Evolutionary conservation across 2,113 vertebrate genomes (phyloP).

Genomic region (Nesoenas mayeri): DNA sequence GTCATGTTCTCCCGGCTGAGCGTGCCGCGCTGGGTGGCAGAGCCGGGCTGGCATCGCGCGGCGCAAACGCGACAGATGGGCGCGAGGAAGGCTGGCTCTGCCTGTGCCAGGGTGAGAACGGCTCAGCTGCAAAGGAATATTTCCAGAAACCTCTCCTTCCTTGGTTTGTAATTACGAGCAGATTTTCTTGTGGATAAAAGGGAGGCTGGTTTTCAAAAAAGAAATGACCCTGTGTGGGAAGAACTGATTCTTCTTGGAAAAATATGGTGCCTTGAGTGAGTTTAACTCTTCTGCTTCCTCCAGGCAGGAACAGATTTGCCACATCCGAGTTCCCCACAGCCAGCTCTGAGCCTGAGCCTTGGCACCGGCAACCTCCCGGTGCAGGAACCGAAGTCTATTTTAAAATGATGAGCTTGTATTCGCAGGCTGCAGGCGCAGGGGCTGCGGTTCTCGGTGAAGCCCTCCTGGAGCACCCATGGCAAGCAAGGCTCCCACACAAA

Average conservation of each 20-base stretch:
- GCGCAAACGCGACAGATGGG: slow-evolving; percentile 51
- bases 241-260: slow-evolving; percentile 56
- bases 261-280: slow-evolving; percentile 30
- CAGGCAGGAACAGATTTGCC: not conserved
- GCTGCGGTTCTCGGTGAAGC: not conserved
- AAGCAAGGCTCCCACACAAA: accelerated
- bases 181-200: slow-evolving; percentile 69
- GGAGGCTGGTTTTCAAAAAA: slow-evolving; percentile 63
- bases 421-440: accelerated
- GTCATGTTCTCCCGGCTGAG: slow-evolving; percentile 26
- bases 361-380: not conserved
- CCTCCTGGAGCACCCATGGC: not conserved
- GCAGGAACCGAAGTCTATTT: not conserved
- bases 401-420: not conserved
- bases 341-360: not conserved
- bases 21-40: slow-evolving; percentile 37
- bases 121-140: slow-evolving; percentile 71
- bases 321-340: not conserved
- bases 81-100: slow-evolving; percentile 33
- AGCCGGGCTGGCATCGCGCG: slow-evolving; percentile 36
- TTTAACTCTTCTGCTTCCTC: slow-evolving; percentile 61
- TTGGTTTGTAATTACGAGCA: slow-evolving; percentile 65
- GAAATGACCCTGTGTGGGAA: slow-evolving; percentile 68
- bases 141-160: slow-evolving; percentile 67
- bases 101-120: slow-evolving; percentile 68